These are phyloP conservation scores for Pampusana beccarii DNA, from an alignment of 2,113 vertebrate genomes.

Conservation along the genomic window DNA sequence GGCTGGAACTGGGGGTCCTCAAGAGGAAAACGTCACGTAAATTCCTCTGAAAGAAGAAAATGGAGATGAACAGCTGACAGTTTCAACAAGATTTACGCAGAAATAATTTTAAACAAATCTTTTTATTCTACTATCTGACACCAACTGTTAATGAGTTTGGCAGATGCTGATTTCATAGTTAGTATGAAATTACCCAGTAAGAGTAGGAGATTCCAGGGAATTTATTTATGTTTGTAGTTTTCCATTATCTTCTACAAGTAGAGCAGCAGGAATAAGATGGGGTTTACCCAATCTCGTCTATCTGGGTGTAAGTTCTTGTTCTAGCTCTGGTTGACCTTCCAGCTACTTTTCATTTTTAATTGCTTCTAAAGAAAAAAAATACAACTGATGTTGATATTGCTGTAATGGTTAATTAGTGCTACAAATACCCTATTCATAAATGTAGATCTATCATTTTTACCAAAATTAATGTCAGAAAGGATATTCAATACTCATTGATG, in stretches of 20 bases:
- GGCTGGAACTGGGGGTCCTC: not conserved
- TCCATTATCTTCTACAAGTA: not conserved
- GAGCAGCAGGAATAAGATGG: not conserved
- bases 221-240: slow-evolving; percentile 29
- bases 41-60: not conserved
- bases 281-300: not conserved
- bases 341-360: not conserved
- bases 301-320: not conserved
- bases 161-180: slow-evolving; percentile 23
- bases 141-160: not conserved
- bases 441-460: not conserved
- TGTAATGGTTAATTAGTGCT: not conserved
- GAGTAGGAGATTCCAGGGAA: not conserved
- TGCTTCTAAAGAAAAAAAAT: not conserved
- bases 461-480: not conserved
- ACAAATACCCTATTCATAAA: not conserved
- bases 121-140: slow-evolving; percentile 10
- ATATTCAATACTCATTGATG: not conserved
- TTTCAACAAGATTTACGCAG: not conserved
- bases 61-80: not conserved
- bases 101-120: slow-evolving; percentile 30
- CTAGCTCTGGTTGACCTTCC: not conserved
- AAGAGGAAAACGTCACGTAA: not conserved
- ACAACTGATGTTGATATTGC: not conserved
- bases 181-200: not conserved